These are phyloP conservation scores for Ranitomeya variabilis DNA, from an alignment of 2,113 vertebrate genomes.

Conservation along the genomic window DNA sequence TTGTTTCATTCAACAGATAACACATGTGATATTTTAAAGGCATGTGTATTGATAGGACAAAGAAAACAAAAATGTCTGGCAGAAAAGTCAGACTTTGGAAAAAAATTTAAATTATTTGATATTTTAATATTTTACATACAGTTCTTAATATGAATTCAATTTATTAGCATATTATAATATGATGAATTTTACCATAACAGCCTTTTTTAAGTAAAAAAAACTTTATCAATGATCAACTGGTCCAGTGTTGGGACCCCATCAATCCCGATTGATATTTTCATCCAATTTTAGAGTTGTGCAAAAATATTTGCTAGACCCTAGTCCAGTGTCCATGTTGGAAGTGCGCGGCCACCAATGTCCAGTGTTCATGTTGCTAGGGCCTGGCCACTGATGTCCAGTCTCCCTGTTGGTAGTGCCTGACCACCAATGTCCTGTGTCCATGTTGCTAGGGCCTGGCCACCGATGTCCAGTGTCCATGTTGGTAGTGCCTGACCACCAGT, in stretches of 20 bases:
- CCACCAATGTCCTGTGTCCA: no score
- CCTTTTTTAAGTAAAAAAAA: neutral
- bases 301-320: no score
- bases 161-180: neutral
- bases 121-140: neutral
- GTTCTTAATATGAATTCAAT: neutral
- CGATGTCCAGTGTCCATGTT: no score
- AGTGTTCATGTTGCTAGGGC: no score
- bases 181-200: neutral
- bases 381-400: no score
- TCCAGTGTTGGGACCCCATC: no score
- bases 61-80: neutral
- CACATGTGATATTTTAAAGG: slow-evolving; percentile 28
- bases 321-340: no score
- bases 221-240: neutral
- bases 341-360: no score
- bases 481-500: no score
- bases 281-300: no score
- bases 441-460: no score
- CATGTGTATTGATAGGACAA: neutral
- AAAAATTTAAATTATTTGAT: neutral
- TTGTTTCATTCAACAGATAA: slow-evolving; percentile 28
- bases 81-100: neutral
- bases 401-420: no score
- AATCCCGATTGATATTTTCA: neutral